Percentiles rank a stretch among this genome's conserved stretches.
Evolutionary conservation across 2,888 invertebrate species (phyloP).

Genomic region (Eristalis arbustorum): DNA sequence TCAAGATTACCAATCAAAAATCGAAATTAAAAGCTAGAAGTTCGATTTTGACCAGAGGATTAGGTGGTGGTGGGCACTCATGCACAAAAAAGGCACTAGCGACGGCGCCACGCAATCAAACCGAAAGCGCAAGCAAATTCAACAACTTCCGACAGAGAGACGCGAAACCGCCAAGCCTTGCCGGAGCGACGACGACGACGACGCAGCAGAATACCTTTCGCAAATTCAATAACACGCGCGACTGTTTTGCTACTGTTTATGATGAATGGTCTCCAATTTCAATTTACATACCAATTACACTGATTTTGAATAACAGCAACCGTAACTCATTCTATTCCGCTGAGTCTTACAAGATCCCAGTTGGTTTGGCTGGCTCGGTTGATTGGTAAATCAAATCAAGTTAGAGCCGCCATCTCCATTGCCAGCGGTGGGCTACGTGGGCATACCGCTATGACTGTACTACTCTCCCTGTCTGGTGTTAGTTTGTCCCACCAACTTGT

Average conservation of each 20-base stretch:
- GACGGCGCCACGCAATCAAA: slow-evolving; percentile 1
- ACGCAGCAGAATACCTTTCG: neutral
- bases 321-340: slow-evolving; percentile 55
- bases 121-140: neutral
- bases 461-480: neutral
- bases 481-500: neutral
- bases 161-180: neutral
- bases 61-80: neutral
- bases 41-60: neutral
- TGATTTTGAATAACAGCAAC: slow-evolving; percentile 53
- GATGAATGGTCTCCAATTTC: slow-evolving; percentile 42
- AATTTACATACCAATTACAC: slow-evolving; percentile 67
- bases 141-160: neutral
- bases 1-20: neutral
- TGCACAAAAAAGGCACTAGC: neutral
- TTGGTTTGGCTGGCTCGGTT: neutral
- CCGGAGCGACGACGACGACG: neutral
- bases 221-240: slow-evolving; percentile 32
- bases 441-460: neutral
- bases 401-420: neutral
- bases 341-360: neutral
- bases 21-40: neutral
- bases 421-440: neutral
- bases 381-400: neutral
- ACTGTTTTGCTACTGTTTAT: slow-evolving; percentile 45